Percentiles rank a stretch among this genome's conserved stretches.
Evolutionary conservation across 2,797 vertebrate species (phyloP).

Genomic region (Trachurus trachurus): DNA sequence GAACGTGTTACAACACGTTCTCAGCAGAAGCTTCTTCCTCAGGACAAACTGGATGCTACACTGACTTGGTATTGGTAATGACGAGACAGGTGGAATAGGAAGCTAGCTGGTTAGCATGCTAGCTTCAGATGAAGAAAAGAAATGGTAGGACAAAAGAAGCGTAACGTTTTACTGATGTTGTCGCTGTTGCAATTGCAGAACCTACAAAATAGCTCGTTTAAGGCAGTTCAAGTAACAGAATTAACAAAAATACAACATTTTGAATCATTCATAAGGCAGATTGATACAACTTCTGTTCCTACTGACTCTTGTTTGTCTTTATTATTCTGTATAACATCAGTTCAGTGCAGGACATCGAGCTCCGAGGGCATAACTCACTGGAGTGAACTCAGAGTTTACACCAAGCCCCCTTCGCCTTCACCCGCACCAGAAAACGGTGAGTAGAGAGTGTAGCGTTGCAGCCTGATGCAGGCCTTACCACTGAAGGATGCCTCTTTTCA

Average conservation of each 20-base stretch:
- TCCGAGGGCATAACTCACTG: background rate
- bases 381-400: background rate
- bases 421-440: background rate
- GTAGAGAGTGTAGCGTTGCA: background rate
- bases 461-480: slow-evolving; percentile 65
- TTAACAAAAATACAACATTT: background rate
- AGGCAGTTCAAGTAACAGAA: background rate
- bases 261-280: background rate
- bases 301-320: background rate
- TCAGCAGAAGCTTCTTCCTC: too few species aligned
- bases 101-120: too few species aligned
- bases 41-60: too few species aligned
- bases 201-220: background rate
- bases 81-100: too few species aligned
- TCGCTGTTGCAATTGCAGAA: too few species aligned
- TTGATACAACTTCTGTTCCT: background rate
- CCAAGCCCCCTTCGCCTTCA: background rate
- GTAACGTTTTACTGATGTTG: too few species aligned
- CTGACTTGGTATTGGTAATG: too few species aligned
- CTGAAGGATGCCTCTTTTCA: slow-evolving; percentile 53
- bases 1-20: too few species aligned
- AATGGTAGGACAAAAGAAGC: too few species aligned
- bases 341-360: background rate
- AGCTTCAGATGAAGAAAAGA: too few species aligned
- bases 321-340: background rate